Conservation (phyloP, 1,140 invertebrate genomes). For the Tetragnatha versicolor region DNA sequence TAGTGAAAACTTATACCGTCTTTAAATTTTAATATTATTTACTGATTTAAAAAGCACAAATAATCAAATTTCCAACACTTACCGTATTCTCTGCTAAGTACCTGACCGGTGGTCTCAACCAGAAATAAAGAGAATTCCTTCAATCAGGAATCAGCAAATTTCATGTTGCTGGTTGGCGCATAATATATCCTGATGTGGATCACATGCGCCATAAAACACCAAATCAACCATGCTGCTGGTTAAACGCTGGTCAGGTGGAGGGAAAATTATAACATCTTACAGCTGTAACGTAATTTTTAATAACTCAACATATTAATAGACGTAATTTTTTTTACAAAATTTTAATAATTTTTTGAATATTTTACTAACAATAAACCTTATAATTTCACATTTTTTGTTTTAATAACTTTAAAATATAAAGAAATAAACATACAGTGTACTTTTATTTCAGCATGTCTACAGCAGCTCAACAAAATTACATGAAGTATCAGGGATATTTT, state of each 20-base stretch:
- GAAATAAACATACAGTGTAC: background rate
- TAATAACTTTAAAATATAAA: background rate
- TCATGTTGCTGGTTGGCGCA: background rate
- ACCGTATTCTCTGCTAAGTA: background rate
- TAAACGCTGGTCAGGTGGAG: background rate
- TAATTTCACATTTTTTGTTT: background rate
- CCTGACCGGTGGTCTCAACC: background rate
- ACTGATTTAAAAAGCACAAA: background rate
- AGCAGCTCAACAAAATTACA: slow-evolving; percentile 10
- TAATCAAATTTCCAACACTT: background rate
- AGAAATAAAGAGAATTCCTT: background rate
- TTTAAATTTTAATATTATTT: background rate
- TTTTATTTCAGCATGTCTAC: slow-evolving; percentile 22
- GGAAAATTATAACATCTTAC: background rate
- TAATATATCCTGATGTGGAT: background rate
- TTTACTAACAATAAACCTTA: background rate
- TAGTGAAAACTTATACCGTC: background rate
- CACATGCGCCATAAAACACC: background rate
- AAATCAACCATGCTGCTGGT: background rate
- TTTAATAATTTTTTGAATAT: background rate
- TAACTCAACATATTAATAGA: background rate
- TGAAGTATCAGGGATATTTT: slow-evolving; percentile 22
- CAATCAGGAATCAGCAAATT: background rate
- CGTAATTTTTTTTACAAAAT: background rate
- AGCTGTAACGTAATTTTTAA: background rate